Evolutionary conservation across 2,888 invertebrate species (phyloP).

Genomic region (Eledona agricola): DNA sequence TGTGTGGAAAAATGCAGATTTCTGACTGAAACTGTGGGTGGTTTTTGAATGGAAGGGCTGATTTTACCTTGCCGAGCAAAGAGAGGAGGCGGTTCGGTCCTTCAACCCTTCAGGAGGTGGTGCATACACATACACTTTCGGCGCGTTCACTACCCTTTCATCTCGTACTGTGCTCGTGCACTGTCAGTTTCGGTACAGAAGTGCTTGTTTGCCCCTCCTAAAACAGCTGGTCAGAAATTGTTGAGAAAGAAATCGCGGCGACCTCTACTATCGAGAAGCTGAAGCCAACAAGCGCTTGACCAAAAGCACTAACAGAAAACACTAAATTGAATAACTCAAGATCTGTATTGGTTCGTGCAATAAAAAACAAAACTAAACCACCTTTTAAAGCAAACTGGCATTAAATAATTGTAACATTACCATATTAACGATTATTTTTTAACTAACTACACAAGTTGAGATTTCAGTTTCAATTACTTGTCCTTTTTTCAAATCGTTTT

Average conservation of each 20-base stretch:
- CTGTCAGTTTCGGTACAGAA: constrained; percentile 44
- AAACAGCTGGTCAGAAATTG: constrained; percentile 49
- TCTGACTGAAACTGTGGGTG: constrained; percentile 47
- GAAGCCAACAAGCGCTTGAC: background rate
- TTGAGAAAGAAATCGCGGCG: background rate
- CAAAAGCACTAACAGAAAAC: background rate
- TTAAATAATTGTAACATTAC: no score
- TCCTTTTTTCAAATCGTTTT: no score
- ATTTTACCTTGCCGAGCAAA: constrained; percentile 44
- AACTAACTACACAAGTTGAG: no score
- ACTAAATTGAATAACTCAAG: no score
- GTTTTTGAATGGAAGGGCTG: constrained; percentile 38
- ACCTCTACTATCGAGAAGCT: constrained; percentile 29
- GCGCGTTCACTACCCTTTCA: constrained; percentile 48
- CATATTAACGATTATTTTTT: no score
- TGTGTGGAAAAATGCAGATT: constrained; percentile 40
- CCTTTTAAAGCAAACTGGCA: no score
- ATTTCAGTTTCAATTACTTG: no score
- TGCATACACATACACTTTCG: constrained; percentile 40
- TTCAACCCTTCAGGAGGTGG: constrained; percentile 40
- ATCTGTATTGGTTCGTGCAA: no score
- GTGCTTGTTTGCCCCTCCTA: constrained; percentile 51
- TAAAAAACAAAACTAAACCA: no score
- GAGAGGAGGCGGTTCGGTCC: constrained; percentile 35
- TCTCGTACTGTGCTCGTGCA: constrained; percentile 46